A percentile compares a stretch with the other conserved stretches of the same genome.
Evolutionary conservation across 1,140 invertebrate species (phyloP).

Genomic region (Atta cephalotes): DNA sequence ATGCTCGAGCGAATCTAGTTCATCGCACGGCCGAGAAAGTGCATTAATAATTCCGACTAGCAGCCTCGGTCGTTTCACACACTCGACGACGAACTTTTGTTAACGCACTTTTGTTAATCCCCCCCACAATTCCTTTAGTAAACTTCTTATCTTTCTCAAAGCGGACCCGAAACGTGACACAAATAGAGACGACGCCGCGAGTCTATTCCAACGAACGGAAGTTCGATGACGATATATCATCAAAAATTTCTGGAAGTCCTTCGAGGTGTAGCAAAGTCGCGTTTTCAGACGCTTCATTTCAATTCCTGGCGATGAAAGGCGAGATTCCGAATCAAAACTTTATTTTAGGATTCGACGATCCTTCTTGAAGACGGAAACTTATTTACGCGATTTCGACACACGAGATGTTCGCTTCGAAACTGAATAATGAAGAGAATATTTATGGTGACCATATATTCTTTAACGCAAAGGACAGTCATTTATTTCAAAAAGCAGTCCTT

Average conservation of each 20-base stretch:
- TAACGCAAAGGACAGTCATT: too few relatives aligned
- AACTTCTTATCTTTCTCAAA: constrained; percentile 22
- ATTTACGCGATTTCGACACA: not conserved
- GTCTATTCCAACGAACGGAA: not conserved
- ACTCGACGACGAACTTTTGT: not conserved
- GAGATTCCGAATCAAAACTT: not conserved
- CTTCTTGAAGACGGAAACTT: not conserved
- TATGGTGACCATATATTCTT: too few relatives aligned
- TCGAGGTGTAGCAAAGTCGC: not conserved
- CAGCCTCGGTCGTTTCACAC: not conserved
- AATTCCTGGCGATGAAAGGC: not conserved
- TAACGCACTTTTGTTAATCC: not conserved
- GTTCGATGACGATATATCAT: not conserved
- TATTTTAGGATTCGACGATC: not conserved
- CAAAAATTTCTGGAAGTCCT: not conserved
- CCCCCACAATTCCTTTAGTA: not conserved
- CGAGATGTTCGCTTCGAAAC: not conserved
- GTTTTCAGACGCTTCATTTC: not conserved
- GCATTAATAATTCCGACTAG: constrained; percentile 62
- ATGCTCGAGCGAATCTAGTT: constrained; percentile 28
- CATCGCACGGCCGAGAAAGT: constrained; percentile 43
- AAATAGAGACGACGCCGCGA: constrained; percentile 7
- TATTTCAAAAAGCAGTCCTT: too few relatives aligned
- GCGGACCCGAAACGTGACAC: constrained; percentile 11
- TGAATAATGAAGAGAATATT: not conserved